Base-by-base conservation (phyloP, 1,140 invertebrate species). In the Nasonia giraulti region DNA sequence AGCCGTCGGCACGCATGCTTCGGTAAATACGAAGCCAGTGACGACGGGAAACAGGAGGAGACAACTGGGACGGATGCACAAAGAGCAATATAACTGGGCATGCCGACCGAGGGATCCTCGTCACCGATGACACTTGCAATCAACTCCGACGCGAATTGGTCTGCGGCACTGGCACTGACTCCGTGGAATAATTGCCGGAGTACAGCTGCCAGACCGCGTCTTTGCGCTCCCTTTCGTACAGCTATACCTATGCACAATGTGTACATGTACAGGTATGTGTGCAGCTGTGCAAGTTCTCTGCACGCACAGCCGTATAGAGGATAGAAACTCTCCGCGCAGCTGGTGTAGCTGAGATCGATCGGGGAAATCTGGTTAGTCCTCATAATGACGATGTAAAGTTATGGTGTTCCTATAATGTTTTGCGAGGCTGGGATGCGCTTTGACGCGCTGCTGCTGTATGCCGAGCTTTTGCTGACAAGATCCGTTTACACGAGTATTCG, bases 91-190 rank as follows among this genome's bases (percentile, higher is more conserved):
- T 82, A 82, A 82, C 75, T 82, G 80, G 80, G 10, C 33, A 74
- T 81, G 44, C 40, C 69, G n/a, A 23, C 27, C 17, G 6, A 37
- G 27, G 33, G 8, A 50, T 66, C 50, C 17, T 69, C 68, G 40
- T 81, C 80, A 73, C 68, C 80, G 47, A 75, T 82, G 80, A 82
- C 80, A 75, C 80, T 82, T 75, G 80, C 80, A 82, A 82, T 82
- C 80, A 82, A 75, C 69, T 75, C 44, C 8, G 44, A 33, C 80
- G 69, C 69, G 37, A 71, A 73, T 74, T 80, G 79, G 75, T 77
- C 75, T 31, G 40, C 37, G 77, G 27, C 40, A 55, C 73, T 40
- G 78, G 62, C 11, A 33, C 47, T 20, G 66, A 55, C 74, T 17
- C 20, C 40, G 44, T 20, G 47, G 27, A 62, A 78, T 78, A 78